Base-by-base conservation (phyloP, 1,140 invertebrate genomes). In the Bombus impatiens region DNA sequence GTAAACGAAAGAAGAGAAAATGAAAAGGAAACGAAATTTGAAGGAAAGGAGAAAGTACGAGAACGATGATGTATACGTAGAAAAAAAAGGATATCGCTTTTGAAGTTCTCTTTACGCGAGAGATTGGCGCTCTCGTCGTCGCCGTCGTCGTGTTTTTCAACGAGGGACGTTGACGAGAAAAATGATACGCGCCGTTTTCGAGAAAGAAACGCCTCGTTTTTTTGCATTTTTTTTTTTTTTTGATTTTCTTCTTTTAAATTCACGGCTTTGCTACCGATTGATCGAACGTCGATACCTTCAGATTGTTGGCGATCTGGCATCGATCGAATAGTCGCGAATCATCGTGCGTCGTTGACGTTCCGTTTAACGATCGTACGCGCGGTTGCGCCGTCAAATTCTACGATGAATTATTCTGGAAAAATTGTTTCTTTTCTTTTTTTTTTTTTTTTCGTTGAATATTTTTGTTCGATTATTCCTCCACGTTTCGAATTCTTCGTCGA, bases 71-170 rank as follows among this genome's bases (percentile, higher is more conserved):
- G 53, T 57, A 13, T 35, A 78, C 6, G 28, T n/a, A 32, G 68
- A n/a, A 28, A 44, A 35, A 44, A 85, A 62, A 81, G 87, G 86
- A 79, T 88, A 89, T 86, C 88, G 88, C 79, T 77, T 81, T 86
- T 80, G 84, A 79, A 86, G 79, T 81, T 86, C 77, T 85, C 83
- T 84, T 62, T 82, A 47, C 40, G 79, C 79, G 59, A 57, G 35
- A 28, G 28, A 44, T 15, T 5, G 53, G 47, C 40, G 75, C 62
- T 44, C 80, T 85, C 47, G 42, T 70, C 42, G 40, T 74, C 44
- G 77, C 53, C 67, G 78, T 37, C 67, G 78, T 37, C 44, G 70
- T 78, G 72, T 1, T 8, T 68, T 70, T 65, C 18, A 74, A 71
- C 72, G 37, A 72, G 44, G 53, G 44, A 68, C 59, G 86, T 72